Evolutionary conservation across 2,888 invertebrate species (phyloP).

Genomic region (Latrodectus elegans): DNA sequence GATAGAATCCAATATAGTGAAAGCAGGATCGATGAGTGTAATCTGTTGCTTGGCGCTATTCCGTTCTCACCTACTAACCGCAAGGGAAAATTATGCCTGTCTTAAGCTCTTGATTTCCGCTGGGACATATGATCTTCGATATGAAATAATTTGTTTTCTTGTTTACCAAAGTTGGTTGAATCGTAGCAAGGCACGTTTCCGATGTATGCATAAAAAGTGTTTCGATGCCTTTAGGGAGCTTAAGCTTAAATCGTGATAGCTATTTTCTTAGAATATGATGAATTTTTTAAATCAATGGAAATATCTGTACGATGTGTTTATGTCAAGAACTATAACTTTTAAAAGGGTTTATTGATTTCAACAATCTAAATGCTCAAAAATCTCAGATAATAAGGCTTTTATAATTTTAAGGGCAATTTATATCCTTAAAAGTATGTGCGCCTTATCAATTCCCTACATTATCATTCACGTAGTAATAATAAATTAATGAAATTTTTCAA

Average conservation of each 20-base stretch:
- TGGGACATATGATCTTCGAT: constrained; percentile 37
- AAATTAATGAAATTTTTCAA: too few species aligned
- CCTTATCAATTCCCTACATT: too few species aligned
- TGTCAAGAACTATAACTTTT: too few species aligned
- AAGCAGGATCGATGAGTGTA: constrained; percentile 16
- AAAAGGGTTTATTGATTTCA: too few species aligned
- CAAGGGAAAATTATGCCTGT: constrained; percentile 27
- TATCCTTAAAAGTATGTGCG: too few species aligned
- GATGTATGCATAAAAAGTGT: not conserved
- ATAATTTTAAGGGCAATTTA: too few species aligned
- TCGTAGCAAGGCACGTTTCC: not conserved
- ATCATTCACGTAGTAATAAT: too few species aligned
- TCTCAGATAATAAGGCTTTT: too few species aligned
- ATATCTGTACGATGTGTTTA: too few species aligned
- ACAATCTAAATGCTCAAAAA: too few species aligned
- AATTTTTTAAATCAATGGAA: too few species aligned
- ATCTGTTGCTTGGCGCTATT: constrained; percentile 29
- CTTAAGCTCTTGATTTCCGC: constrained; percentile 34
- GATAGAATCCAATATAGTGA: constrained; percentile 4
- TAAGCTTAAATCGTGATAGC: not conserved
- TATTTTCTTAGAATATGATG: too few species aligned
- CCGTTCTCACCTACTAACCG: constrained; percentile 7
- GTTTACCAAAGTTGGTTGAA: not conserved
- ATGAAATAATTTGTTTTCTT: constrained; percentile 36
- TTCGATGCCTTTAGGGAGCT: not conserved